A percentile compares a stretch with the other conserved stretches of the same genome.
Evolutionary conservation across 2,888 invertebrate genomes (phyloP).

Genomic region (Nematopogon swammerdamellus): DNA sequence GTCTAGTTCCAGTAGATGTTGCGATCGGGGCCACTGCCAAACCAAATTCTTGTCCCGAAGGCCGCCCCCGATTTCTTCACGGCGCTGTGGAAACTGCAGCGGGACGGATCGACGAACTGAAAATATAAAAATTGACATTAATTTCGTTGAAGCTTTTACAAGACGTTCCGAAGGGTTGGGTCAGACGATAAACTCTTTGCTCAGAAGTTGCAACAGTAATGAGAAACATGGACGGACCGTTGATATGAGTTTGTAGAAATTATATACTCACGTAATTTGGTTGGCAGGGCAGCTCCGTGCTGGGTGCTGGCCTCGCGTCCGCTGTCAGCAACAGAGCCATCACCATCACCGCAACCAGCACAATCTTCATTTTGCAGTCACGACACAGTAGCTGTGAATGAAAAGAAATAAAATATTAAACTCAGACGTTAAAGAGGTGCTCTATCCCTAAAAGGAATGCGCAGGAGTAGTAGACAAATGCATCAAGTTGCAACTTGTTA

Average conservation of each 20-base stretch:
- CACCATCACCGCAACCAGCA: no score
- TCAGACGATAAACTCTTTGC: conserved; percentile 5
- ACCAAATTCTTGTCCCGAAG: conserved; percentile 3
- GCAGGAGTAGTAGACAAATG: no score
- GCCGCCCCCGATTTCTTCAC: conserved; percentile 2
- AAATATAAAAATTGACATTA: conserved; percentile 4
- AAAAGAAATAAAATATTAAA: no score
- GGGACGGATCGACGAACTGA: conserved; percentile 3
- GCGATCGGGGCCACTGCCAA: conserved; percentile 1
- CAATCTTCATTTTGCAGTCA: no score
- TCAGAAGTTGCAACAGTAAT: conserved; percentile 3
- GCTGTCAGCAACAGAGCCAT: no score
- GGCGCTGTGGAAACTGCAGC: neutral
- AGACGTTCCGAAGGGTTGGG: neutral
- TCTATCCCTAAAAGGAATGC: no score
- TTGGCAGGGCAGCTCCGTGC: neutral
- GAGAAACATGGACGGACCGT: conserved; percentile 2
- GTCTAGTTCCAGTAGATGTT: conserved; percentile 2
- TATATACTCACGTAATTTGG: conserved; percentile 1
- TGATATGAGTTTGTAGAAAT: conserved; percentile 2
- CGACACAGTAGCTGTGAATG: no score
- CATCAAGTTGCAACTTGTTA: no score
- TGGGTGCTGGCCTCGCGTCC: conserved; percentile 1
- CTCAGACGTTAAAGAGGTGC: no score
- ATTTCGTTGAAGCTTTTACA: conserved; percentile 4